These are phyloP conservation scores for Micromussa lordhowensis DNA, from an alignment of 92 coral and sea anemone genomes.

Conservation along the genomic window DNA sequence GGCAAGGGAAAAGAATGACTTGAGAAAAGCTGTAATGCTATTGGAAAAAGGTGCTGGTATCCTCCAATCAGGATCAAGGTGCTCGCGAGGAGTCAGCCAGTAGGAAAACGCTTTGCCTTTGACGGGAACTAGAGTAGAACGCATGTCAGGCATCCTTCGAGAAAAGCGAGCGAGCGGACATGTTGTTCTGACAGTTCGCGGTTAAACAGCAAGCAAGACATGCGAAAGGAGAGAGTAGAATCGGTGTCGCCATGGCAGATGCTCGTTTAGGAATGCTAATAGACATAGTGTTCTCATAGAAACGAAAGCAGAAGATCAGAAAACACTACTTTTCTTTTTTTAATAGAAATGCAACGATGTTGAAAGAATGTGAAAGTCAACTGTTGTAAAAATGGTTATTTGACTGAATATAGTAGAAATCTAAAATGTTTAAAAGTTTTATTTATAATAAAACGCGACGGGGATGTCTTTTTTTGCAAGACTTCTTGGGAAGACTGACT, in stretches of 20 bases:
- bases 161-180: not conserved
- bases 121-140: not conserved
- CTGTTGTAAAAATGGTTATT: not conserved
- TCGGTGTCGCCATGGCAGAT: not conserved
- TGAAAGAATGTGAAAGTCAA: not conserved
- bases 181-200: not conserved
- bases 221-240: not conserved
- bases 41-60: not conserved
- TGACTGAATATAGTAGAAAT: not conserved
- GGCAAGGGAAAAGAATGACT: conserved; percentile 45
- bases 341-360: not conserved
- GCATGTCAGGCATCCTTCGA: not conserved
- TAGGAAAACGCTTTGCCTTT: not conserved
- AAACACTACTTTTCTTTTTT: not conserved
- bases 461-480: not conserved
- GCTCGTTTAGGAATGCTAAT: not conserved
- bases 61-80: not conserved
- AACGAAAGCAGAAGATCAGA: not conserved
- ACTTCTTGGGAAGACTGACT: too few species aligned
- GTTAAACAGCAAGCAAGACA: not conserved
- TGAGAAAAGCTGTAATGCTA: not conserved
- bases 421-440: not conserved
- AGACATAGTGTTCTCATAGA: not conserved
- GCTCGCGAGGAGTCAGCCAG: not conserved
- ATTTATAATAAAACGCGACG: not conserved